Evolutionary conservation across 2,797 vertebrate genomes (phyloP), one percentile per base, ranked within the genome.

Genomic region (Pipistrellus nathusii): DNA sequence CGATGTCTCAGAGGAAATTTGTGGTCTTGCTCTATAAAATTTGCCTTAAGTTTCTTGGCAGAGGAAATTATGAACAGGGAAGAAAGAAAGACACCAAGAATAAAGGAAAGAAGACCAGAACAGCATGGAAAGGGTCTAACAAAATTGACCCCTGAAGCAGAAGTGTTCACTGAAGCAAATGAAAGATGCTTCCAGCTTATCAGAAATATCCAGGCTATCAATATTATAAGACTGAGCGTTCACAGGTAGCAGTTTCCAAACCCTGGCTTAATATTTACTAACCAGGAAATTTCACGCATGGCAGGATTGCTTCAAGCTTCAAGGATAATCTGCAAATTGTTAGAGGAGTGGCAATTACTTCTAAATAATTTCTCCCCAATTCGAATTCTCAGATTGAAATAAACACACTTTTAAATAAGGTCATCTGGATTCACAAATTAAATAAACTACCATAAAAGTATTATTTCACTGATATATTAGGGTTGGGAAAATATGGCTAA

Each of bases 251-350:
- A 35, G 11, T 84, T 78, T 69, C 23, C 44, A 72, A 27, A 81
- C 62, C 6, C 32, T 77, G 20, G 18, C 18, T 89, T 89, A 78
- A 73, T n/a, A 53, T 66, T 69, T 86, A 46, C 41, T 68, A 82
- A 55, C 23, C 59, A 73, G 46, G 8, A 87, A 87, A 85, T 73
- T 44, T 62, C 38, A 78, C 27, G 46, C 1, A 87, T 0, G 80
- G n/a, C 32, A 82, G 30, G n/a, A 41, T 48, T 57, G 20, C 35
- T 87, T 81, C 38, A 69, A 88, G 38, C 27, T 91, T 51, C 10
- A n/a, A 82, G 72, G 23, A 20, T 57, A 76, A 83, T 81, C 53
- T 85, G 30, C n/a, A 94, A 59, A 35, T 83, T 55, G n/a, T 78
- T 41, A 87, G 30, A 57, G 35, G 20, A 93, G n/a, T 69, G 85